Percentiles rank a stretch among this genome's conserved stretches.
Conservation (phyloP, 2,797 vertebrate species). For the Masticophis lateralis region DNA sequence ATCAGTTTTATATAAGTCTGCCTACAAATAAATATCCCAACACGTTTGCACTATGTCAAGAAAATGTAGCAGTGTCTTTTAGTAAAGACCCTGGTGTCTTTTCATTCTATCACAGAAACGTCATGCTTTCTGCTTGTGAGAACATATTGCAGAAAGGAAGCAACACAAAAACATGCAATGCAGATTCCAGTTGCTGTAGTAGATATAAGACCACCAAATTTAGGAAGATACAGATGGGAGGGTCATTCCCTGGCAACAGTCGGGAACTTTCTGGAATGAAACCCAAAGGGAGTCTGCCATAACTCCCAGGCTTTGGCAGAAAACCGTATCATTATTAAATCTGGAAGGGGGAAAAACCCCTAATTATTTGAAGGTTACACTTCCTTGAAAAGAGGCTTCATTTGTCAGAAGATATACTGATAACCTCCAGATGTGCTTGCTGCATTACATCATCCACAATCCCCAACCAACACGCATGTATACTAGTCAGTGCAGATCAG, state of each 20-base stretch:
- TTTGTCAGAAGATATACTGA: background rate
- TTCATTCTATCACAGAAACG: background rate
- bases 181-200: background rate
- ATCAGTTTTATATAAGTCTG: background rate
- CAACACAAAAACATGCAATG: no score
- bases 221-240: background rate
- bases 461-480: background rate
- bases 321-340: background rate
- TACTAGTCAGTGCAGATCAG: background rate
- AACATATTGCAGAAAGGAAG: background rate
- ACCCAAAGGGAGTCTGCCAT: background rate
- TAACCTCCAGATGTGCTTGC: background rate
- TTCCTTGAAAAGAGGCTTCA: background rate
- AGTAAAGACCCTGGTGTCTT: background rate
- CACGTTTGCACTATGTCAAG: background rate
- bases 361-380: background rate
- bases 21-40: background rate
- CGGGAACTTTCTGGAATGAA: background rate
- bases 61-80: background rate
- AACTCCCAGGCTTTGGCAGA: background rate
- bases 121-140: background rate
- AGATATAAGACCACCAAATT: background rate
- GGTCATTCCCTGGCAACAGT: background rate
- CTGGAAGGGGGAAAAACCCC: background rate
- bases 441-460: background rate